These are phyloP conservation scores for Argyresthia albistria DNA, from an alignment of 2,888 invertebrate species.

Conservation along the genomic window DNA sequence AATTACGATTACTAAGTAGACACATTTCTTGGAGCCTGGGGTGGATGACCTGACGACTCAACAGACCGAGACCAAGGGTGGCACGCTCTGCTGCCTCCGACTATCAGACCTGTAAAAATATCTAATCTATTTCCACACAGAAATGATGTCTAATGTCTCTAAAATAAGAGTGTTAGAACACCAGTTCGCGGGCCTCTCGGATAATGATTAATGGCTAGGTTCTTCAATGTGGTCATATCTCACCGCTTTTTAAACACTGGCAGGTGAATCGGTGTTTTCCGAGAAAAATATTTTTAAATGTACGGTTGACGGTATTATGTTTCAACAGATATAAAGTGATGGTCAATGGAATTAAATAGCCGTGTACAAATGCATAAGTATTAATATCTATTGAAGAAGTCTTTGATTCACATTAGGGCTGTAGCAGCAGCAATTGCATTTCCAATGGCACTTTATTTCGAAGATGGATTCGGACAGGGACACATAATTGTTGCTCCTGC, in stretches of 20 bases:
- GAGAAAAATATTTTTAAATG: too few species aligned
- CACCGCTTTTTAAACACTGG: not conserved
- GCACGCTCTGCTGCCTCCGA: slow-evolving; percentile 36
- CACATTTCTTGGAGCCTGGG: slow-evolving; percentile 16
- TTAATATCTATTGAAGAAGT: too few species aligned
- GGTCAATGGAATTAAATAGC: too few species aligned
- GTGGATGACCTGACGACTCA: slow-evolving; percentile 47
- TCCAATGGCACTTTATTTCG: too few species aligned
- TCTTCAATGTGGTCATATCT: not conserved
- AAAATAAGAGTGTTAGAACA: not conserved
- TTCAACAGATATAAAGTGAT: too few species aligned
- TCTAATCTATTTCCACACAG: not conserved
- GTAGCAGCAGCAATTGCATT: too few species aligned
- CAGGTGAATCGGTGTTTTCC: not conserved
- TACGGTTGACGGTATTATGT: too few species aligned
- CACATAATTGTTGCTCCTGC: too few species aligned
- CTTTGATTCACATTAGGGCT: too few species aligned
- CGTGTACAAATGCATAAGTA: too few species aligned
- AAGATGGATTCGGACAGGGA: too few species aligned
- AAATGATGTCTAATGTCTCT: not conserved
- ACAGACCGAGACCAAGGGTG: slow-evolving; percentile 35
- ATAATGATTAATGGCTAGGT: not conserved
- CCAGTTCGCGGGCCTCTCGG: not conserved
- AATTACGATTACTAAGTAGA: not conserved
- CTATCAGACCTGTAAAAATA: not conserved